A percentile compares a stretch with the other conserved stretches of the same genome.
These are phyloP conservation scores for Oreortyx pictus DNA, from an alignment of 2,797 vertebrate genomes.

Conservation along the genomic window DNA sequence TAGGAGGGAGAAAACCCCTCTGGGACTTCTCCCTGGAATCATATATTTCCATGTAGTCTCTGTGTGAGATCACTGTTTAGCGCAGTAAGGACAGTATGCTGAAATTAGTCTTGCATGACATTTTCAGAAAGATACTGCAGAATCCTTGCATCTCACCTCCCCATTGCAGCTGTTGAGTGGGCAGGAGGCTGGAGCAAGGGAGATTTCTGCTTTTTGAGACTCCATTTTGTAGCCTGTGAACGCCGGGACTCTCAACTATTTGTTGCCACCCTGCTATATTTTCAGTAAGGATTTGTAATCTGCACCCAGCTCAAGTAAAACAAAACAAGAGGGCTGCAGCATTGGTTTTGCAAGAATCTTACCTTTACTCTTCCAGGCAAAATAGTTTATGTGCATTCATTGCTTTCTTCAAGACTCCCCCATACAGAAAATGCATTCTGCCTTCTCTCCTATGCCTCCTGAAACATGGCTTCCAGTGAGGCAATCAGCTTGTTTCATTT, in stretches of 20 bases:
- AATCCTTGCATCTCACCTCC: neutral
- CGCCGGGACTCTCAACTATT: neutral
- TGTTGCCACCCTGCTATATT: neutral
- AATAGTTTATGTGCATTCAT: neutral
- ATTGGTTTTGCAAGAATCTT: neutral
- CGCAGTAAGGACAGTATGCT: neutral
- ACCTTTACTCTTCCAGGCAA: neutral
- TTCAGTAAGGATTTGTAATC: neutral
- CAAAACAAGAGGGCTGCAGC: neutral
- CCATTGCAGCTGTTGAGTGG: neutral
- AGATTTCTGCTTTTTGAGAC: neutral
- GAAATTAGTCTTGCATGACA: neutral
- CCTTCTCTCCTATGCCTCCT: neutral
- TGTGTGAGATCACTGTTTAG: conserved; percentile 22
- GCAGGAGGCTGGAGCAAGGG: neutral
- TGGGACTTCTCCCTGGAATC: neutral
- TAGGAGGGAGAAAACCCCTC: conserved; percentile 32
- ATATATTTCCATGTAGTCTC: conserved; percentile 32
- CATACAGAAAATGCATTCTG: neutral
- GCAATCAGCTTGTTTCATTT: conserved; percentile 28
- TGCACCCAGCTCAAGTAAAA: neutral
- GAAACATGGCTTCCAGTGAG: conserved; percentile 10
- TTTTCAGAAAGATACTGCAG: neutral
- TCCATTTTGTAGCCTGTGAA: neutral
- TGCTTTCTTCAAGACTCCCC: neutral